phyloP scores from a whole-genome alignment of 2,888 invertebrate genomes.

The Zaprionus lineosus region DNA sequence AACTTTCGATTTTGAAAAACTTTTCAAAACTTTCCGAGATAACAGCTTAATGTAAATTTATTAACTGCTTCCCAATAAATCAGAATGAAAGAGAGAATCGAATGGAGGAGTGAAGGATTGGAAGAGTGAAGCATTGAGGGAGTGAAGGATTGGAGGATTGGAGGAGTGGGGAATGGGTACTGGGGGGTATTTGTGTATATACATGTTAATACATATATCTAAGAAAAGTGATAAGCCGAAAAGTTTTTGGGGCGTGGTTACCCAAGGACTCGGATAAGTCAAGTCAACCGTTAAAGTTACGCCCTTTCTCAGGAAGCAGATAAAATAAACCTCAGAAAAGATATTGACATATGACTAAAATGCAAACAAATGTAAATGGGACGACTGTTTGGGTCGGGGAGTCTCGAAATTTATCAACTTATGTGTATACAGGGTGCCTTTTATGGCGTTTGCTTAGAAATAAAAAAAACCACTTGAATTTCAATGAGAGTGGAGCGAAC shows the following conservation, averaged over 20 bases:
- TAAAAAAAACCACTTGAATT: too few species aligned
- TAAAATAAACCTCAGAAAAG: conserved; percentile 45
- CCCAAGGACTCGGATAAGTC: conserved; percentile 43
- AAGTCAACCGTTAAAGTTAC: conserved; percentile 57
- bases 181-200: too few species aligned
- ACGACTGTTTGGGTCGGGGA: conserved; percentile 1
- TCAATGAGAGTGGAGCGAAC: too few species aligned
- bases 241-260: conserved; percentile 44
- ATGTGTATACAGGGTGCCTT: conserved; percentile 2
- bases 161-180: too few species aligned
- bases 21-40: conserved; percentile 44
- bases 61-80: conserved; percentile 74
- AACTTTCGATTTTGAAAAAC: conserved; percentile 62
- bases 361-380: conserved; percentile 43
- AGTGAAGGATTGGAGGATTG: too few species aligned
- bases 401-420: conserved; percentile 9
- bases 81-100: conserved; percentile 36
- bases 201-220: background rate
- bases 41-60: conserved; percentile 63
- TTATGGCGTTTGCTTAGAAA: too few species aligned
- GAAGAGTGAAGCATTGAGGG: too few species aligned
- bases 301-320: too few species aligned
- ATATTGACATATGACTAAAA: conserved; percentile 70
- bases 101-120: background rate
- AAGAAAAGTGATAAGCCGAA: conserved; percentile 34